Percentiles rank a stretch among this genome's conserved stretches.
phyloP scores from a whole-genome alignment of 2,797 vertebrate genomes.

The Muscicapa comitata region DNA sequence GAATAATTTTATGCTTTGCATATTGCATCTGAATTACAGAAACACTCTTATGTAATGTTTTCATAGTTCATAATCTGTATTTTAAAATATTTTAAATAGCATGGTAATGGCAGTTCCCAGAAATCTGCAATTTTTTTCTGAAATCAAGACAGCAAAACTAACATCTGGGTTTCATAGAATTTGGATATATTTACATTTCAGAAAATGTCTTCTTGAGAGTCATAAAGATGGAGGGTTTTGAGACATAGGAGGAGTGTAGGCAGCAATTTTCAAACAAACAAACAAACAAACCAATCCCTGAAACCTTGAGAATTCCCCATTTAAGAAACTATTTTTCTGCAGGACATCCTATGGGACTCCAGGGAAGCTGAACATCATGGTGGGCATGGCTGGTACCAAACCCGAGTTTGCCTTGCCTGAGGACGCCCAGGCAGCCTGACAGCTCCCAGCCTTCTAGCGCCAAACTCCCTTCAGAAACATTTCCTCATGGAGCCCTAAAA shows the following conservation, averaged over 20 bases:
- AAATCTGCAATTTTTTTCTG: neutral
- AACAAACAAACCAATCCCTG: neutral
- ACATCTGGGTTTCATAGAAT: neutral
- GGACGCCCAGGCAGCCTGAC: neutral
- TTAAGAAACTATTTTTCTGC: neutral
- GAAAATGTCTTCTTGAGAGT: neutral
- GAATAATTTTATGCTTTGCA: neutral
- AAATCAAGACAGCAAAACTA: neutral
- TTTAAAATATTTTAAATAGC: neutral
- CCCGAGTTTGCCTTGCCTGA: neutral
- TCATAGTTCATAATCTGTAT: neutral
- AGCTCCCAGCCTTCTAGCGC: neutral
- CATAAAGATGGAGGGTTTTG: neutral
- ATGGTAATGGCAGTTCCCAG: neutral
- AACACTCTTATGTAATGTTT: constrained; percentile 42
- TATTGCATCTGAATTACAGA: constrained; percentile 13
- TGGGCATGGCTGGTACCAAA: neutral
- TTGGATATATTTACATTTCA: neutral
- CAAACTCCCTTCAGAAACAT: neutral
- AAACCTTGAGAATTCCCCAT: neutral
- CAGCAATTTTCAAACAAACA: neutral
- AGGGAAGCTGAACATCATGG: neutral
- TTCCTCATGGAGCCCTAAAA: neutral
- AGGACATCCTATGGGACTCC: neutral
- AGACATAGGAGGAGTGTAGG: neutral